phyloP scores from a whole-genome alignment of 2,888 invertebrate species.

The Mimachlamys varia region DNA sequence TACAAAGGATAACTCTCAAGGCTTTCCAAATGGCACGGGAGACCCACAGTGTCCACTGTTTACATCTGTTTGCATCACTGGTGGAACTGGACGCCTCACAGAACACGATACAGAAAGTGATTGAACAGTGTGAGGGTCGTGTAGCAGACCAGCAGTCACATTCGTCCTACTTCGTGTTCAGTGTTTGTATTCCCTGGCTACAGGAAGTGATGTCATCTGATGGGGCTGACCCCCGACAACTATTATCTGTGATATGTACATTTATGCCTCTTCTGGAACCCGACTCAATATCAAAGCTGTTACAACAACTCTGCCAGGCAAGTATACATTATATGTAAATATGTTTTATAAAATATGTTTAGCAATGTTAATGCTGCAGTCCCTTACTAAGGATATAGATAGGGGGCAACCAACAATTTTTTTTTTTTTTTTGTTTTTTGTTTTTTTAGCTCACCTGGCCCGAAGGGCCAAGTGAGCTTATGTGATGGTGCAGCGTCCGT shows the following conservation, averaged over 20 bases:
- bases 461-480: too few relatives aligned
- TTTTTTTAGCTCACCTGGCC: too few relatives aligned
- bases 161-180: slow-evolving; percentile 65
- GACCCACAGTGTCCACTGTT: slow-evolving; percentile 52
- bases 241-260: slow-evolving; percentile 62
- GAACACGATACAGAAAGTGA: slow-evolving; percentile 57
- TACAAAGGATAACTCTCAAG: slow-evolving; percentile 59
- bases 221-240: slow-evolving; percentile 55
- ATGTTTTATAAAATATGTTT: too few relatives aligned
- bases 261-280: slow-evolving; percentile 61
- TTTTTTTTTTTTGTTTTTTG: too few relatives aligned
- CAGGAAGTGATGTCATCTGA: slow-evolving; percentile 51
- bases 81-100: slow-evolving; percentile 61
- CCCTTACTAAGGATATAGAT: too few relatives aligned
- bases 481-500: too few relatives aligned
- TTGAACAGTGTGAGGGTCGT: slow-evolving; percentile 61
- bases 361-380: too few relatives aligned
- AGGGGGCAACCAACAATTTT: too few relatives aligned
- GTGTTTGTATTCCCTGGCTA: slow-evolving; percentile 68
- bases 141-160: slow-evolving; percentile 53
- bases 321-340: slow-evolving; percentile 7
- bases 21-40: slow-evolving; percentile 62
- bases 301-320: slow-evolving; percentile 64
- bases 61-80: slow-evolving; percentile 63
- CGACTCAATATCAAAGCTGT: slow-evolving; percentile 50